Evolutionary conservation across 2,113 vertebrate species (phyloP).

Genomic region (Electrona antarctica): DNA sequence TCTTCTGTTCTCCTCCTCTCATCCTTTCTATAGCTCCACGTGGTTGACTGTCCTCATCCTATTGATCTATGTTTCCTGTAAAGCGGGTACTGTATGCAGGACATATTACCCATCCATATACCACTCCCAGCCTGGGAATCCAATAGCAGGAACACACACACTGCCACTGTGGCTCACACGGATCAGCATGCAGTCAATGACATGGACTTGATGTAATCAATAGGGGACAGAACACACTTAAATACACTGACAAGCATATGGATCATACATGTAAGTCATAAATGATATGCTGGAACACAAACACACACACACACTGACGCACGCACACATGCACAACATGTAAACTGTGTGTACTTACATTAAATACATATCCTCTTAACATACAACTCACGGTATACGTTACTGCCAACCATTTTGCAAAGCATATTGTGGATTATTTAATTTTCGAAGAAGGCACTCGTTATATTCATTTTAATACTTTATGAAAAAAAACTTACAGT

Average conservation of each 20-base stretch:
- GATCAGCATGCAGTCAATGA: conserved; percentile 18
- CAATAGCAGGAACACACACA: conserved; percentile 37
- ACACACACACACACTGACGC: not conserved
- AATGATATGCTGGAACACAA: not conserved
- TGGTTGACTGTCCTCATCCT: conserved; percentile 8
- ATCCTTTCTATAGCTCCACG: not conserved
- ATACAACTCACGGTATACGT: not conserved
- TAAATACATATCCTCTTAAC: not conserved
- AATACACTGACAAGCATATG: not conserved
- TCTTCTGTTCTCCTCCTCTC: not conserved
- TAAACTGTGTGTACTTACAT: too few relatives aligned
- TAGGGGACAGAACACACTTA: not conserved
- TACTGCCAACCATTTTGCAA: too few relatives aligned
- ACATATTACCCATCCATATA: conserved; percentile 26
- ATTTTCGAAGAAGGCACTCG: too few relatives aligned
- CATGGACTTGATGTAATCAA: conserved; percentile 38
- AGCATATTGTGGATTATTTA: too few relatives aligned
- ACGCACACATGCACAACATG: not conserved
- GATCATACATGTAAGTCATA: too few relatives aligned
- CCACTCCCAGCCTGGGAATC: conserved; percentile 40
- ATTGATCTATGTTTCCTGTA: conserved; percentile 54
- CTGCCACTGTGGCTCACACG: not conserved
- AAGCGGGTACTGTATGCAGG: conserved; percentile 3
- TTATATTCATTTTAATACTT: too few relatives aligned
- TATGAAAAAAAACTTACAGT: too few relatives aligned